Evolutionary conservation across 2,113 vertebrate species (phyloP).

Genomic region (Zosterops lateralis): DNA sequence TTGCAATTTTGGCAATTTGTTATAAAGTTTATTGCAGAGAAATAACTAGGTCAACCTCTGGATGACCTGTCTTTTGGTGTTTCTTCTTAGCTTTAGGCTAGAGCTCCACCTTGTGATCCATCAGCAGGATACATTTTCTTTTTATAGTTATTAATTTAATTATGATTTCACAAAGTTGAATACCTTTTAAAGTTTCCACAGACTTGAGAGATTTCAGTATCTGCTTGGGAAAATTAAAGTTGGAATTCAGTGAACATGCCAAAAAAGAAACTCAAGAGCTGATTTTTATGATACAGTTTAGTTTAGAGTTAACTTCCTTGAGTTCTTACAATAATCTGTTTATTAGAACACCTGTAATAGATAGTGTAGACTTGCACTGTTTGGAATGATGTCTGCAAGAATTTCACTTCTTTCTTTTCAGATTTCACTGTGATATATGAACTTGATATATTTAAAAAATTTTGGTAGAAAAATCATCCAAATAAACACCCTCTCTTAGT

Average conservation of each 20-base stretch:
- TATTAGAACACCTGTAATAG: not conserved
- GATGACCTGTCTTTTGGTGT: constrained; percentile 69
- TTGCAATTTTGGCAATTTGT: not conserved
- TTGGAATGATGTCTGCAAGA: not conserved
- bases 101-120: constrained; percentile 87
- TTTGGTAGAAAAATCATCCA: not conserved
- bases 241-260: not conserved
- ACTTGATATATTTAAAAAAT: not conserved
- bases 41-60: constrained; percentile 73
- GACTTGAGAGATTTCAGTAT: not conserved
- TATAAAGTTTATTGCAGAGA: constrained; percentile 46
- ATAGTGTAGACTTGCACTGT: not conserved
- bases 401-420: not conserved
- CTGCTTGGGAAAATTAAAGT: not conserved
- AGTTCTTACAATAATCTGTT: not conserved
- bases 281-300: not conserved
- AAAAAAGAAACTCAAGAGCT: not conserved
- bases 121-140: constrained; percentile 70
- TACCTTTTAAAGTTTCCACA: constrained; percentile 16
- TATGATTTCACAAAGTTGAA: constrained; percentile 36
- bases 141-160: constrained; percentile 69
- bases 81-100: constrained; percentile 77
- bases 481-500: not conserved
- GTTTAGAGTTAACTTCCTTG: not conserved
- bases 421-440: not conserved